These are phyloP conservation scores for Paralvinella palmiformis DNA, from an alignment of 1,140 invertebrate species.

Conservation along the genomic window DNA sequence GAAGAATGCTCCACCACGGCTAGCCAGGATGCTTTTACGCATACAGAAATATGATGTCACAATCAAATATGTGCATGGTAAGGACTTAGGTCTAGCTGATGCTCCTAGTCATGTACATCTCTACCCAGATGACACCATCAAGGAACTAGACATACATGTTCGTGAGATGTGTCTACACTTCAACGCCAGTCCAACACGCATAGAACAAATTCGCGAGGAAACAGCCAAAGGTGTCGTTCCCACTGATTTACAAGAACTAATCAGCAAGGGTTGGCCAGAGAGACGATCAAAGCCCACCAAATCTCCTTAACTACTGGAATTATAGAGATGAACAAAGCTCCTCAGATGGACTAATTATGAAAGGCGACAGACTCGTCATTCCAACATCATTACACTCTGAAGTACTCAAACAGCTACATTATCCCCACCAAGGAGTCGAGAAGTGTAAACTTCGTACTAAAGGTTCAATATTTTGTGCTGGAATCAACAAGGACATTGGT, in stretches of 20 bases:
- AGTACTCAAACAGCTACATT: not conserved
- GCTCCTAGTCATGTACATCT: constrained; percentile 18
- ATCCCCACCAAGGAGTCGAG: not conserved
- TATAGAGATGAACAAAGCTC: not conserved
- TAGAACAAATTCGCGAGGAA: not conserved
- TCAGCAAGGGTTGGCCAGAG: not conserved
- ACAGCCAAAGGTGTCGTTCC: not conserved
- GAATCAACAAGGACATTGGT: not conserved
- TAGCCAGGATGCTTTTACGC: constrained; percentile 45
- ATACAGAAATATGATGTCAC: constrained; percentile 45
- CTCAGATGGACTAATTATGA: not conserved
- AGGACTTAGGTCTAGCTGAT: constrained; percentile 47
- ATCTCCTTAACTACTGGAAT: not conserved
- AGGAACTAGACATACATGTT: no score
- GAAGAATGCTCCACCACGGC: constrained; percentile 22
- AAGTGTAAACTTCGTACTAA: not conserved
- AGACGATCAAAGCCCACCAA: not conserved
- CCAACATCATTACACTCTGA: not conserved
- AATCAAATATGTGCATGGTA: constrained; percentile 35
- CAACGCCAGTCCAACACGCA: not conserved
- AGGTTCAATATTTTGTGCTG: not conserved
- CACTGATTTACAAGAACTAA: not conserved
- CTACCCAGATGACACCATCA: not conserved
- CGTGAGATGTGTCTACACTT: no score
- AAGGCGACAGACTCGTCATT: not conserved